Evolutionary conservation across 2,888 invertebrate genomes (phyloP).

Genomic region (Xanthia icteritia): DNA sequence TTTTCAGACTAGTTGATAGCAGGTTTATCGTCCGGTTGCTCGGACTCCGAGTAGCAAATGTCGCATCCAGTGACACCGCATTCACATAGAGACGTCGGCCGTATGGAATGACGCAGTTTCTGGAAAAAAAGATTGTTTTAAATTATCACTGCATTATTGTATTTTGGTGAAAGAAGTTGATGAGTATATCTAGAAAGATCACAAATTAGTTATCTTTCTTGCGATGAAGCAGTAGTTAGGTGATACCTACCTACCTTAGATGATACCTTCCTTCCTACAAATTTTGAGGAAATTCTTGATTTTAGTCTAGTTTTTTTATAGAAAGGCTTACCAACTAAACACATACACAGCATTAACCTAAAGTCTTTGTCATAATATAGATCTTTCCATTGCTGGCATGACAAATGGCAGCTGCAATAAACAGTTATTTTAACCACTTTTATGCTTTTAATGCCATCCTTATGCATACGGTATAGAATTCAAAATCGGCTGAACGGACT

Average conservation of each 20-base stretch:
- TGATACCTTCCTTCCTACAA: not conserved
- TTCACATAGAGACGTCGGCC: constrained; percentile 93
- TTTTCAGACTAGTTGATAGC: constrained; percentile 83
- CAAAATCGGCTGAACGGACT: too few species aligned
- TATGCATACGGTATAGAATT: too few species aligned
- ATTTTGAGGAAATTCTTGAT: not conserved
- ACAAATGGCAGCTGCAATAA: too few species aligned
- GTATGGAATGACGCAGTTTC: constrained; percentile 94
- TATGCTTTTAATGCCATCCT: too few species aligned
- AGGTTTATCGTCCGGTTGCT: constrained; percentile 84
- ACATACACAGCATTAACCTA: too few species aligned
- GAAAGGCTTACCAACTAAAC: too few species aligned
- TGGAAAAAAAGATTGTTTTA: constrained; percentile 82
- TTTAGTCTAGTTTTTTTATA: too few species aligned
- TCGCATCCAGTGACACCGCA: constrained; percentile 95
- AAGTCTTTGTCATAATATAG: too few species aligned
- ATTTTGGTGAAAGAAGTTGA: not conserved
- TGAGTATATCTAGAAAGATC: constrained; percentile 2
- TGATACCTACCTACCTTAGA: too few species aligned
- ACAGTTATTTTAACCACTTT: too few species aligned
- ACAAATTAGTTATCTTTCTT: constrained; percentile 3
- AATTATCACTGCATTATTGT: constrained; percentile 8
- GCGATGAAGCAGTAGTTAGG: not conserved
- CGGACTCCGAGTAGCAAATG: constrained; percentile 87
- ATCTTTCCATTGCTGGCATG: too few species aligned